Evolutionary conservation across 1,140 invertebrate species (phyloP), one percentile per base, ranked within the genome.

Genomic region (Drusus annulatus): DNA sequence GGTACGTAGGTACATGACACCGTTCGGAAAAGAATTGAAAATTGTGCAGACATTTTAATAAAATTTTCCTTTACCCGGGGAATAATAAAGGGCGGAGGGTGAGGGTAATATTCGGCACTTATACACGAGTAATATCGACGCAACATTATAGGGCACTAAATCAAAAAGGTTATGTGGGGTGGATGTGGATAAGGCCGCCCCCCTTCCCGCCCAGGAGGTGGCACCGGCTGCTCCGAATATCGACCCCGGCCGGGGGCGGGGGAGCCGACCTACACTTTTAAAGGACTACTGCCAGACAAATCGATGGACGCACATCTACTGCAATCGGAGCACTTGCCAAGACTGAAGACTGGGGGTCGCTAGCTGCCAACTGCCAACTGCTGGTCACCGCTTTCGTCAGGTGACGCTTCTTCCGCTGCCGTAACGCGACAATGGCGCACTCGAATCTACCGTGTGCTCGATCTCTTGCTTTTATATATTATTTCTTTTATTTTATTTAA

Each of bases 191-290:
- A 54, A 45, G 54, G 63, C 54, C n/a, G 62, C 25, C 65, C 31
- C 50, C 19, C 21, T 5, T 13, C 36, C 36, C 36, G 36, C 36
- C 36, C 15, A 63, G 62, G 17, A 63, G 63, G 79, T 54, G 81
- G 79, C 78, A 82, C 81, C 78, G 81, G 75, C 78, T 80, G 78
- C 81, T 80, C 81, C 78, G 76, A 82, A 82, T 80, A 82, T 82
- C 81, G 78, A 77, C 81, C 78, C 78, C 62, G 50, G 23, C 23
- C 45, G 45, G 45, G 19, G 60, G 36, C 16, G 63, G 56, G 56
- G 45, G 17, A 23, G 51, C n/a, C 71, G 77, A 80, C 79, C 79
- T 80, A 75, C 69, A 79, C 77, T 79, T 82, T 82, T 36, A 52
- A 28, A 76, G 76, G 78, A 65, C 73, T 21, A 76, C 60, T 50